Evolutionary conservation across 2,888 invertebrate genomes (phyloP), one percentile per base, ranked within the genome.

Genomic region (Ichneumon xanthorius): DNA sequence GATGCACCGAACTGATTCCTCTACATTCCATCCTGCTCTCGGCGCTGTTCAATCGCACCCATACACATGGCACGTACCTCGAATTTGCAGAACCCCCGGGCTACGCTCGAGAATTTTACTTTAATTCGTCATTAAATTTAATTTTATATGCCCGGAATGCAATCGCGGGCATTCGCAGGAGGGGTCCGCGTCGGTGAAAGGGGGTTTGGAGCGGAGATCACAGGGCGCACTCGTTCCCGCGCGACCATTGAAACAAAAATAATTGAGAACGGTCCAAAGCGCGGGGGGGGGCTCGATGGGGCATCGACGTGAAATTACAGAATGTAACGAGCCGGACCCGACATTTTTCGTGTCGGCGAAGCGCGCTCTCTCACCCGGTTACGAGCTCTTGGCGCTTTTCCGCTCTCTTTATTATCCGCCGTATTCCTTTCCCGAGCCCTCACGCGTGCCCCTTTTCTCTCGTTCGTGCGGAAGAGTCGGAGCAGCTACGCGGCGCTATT

Each of bases 311-410:
- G 80, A 80, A 85, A 85, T 85, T 85, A 77, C 85, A 85, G 82
- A 82, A 85, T 77, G 82, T 77, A 82, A 73, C 87, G 80, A 85
- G 88, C 85, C 85, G 82, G 79, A 77, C 78, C 76, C 68, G 55
- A 84, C 86, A 88, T 88, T 88, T 58, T 89, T 87, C 86, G 86
- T 88, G 82, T 82, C 85, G 86, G 83, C 78, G 87, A 87, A 84
- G 84, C 83, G 83, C 85, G 86, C 72, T 45, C 45, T 45, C 16
- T 4, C 82, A 82, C 84, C 82, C 86, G 70, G 84, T 81, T 82
- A 80, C 79, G 63, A 72, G 58, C 71, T 84, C 86, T 61, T 63
- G 16, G 33, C 11, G 14, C 16, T 45, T 58, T 68, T 68, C 33
- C 68, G 53, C 61, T 75, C 75, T 73, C 22, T 61, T 68, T 73